These are phyloP conservation scores for Chrysolina oricalcia DNA, from an alignment of 2,888 invertebrate genomes.

Conservation along the genomic window DNA sequence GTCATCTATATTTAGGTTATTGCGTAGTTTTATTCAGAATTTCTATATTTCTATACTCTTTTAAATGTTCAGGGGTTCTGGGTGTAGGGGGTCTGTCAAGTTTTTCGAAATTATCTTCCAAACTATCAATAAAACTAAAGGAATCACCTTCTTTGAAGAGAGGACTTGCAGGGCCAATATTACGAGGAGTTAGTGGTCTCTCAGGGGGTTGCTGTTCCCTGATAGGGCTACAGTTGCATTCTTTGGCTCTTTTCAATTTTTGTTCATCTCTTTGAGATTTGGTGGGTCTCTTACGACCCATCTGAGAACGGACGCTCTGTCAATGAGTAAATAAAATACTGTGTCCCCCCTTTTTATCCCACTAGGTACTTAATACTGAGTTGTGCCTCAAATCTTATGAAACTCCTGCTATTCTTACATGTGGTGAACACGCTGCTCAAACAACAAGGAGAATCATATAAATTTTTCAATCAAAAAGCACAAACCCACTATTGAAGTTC, in stretches of 20 bases:
- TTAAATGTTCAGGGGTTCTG: slow-evolving; percentile 1
- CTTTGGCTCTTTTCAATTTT: too few species aligned
- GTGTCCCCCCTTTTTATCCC: too few species aligned
- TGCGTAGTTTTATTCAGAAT: not conserved
- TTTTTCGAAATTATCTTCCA: not conserved
- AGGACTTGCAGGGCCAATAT: too few species aligned
- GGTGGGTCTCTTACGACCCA: slow-evolving; percentile 16
- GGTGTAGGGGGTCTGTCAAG: slow-evolving; percentile 18
- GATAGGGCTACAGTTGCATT: too few species aligned
- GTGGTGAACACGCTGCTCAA: slow-evolving; percentile 11
- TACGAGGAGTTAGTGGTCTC: too few species aligned
- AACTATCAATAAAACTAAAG: too few species aligned
- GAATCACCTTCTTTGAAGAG: too few species aligned
- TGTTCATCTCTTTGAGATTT: slow-evolving; percentile 18
- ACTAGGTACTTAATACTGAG: not conserved
- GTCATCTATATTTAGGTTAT: too few species aligned
- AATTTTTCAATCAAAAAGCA: slow-evolving; percentile 13
- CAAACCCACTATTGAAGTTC: slow-evolving; percentile 5
- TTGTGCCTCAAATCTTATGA: not conserved
- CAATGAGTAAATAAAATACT: too few species aligned
- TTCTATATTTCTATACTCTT: not conserved
- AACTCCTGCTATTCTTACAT: not conserved
- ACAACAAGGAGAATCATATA: not conserved
- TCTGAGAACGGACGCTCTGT: not conserved
- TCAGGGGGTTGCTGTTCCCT: too few species aligned